A percentile compares a stretch with the other conserved stretches of the same genome.
phyloP scores from a whole-genome alignment of 2,888 invertebrate genomes.

The Phorcus lineatus region DNA sequence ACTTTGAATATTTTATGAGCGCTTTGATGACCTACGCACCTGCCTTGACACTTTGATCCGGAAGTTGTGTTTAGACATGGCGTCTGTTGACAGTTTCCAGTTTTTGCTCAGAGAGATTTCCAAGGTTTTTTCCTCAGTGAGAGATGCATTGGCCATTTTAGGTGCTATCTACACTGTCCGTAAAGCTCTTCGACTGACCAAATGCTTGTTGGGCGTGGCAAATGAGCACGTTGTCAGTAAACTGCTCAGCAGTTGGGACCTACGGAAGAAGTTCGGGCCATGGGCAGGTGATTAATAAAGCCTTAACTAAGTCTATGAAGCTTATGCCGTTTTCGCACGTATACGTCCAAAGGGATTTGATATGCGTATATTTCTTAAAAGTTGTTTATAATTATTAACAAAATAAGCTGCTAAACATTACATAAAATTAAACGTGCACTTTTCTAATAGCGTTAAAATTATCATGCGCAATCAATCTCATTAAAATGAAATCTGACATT shows the following conservation, averaged over 20 bases:
- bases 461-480: too few relatives aligned
- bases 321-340: too few relatives aligned
- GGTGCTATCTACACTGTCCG: constrained; percentile 63
- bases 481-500: too few relatives aligned
- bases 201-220: constrained; percentile 47
- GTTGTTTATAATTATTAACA: too few relatives aligned
- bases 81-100: constrained; percentile 68
- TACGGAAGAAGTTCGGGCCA: constrained; percentile 82
- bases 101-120: constrained; percentile 59
- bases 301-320: too few relatives aligned
- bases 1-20: too few relatives aligned
- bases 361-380: too few relatives aligned
- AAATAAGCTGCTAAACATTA: too few relatives aligned
- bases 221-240: constrained; percentile 59
- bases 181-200: constrained; percentile 46
- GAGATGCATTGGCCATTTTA: constrained; percentile 64
- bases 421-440: too few relatives aligned
- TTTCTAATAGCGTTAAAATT: too few relatives aligned
- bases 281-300: constrained; percentile 86
- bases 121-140: constrained; percentile 47
- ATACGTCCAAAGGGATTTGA: too few relatives aligned
- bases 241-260: constrained; percentile 48
- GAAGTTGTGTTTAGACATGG: constrained; percentile 42
- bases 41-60: not conserved
- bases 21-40: too few relatives aligned